Conservation (phyloP, 2,888 invertebrate genomes). For the Tipula helvola region DNA sequence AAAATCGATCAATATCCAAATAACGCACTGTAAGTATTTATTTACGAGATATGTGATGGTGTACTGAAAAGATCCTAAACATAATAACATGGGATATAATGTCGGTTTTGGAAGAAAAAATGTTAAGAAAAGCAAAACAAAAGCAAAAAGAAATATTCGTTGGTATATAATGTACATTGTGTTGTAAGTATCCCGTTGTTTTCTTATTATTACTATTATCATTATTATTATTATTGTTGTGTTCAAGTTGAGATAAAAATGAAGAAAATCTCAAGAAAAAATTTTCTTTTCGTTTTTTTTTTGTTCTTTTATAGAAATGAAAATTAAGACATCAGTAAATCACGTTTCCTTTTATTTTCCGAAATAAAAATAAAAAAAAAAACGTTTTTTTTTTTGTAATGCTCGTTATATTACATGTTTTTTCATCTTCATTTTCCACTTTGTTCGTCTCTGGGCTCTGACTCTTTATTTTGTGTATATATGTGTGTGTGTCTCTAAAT, state of each 20-base stretch:
- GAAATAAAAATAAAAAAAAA: background rate
- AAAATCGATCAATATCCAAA: constrained; percentile 4
- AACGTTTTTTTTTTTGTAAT: background rate
- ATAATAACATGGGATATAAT: background rate
- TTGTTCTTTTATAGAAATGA: background rate
- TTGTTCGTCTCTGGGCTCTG: background rate
- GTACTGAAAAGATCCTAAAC: background rate
- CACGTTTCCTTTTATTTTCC: background rate
- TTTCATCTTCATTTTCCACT: background rate
- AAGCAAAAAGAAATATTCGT: background rate
- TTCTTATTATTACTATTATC: background rate
- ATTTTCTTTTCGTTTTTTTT: background rate
- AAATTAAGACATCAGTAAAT: constrained; percentile 4
- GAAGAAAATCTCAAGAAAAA: background rate
- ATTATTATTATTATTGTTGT: background rate
- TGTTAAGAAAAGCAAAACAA: background rate
- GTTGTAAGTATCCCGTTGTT: background rate
- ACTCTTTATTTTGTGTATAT: background rate
- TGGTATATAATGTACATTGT: background rate
- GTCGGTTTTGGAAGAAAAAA: background rate
- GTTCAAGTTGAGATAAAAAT: constrained; percentile 4
- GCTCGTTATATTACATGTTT: constrained; percentile 4
- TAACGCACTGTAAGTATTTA: background rate
- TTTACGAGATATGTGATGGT: background rate
- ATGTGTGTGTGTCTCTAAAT: background rate